These are phyloP conservation scores for Pyrgilauda ruficollis DNA, from an alignment of 2,113 vertebrate genomes.

Conservation along the genomic window DNA sequence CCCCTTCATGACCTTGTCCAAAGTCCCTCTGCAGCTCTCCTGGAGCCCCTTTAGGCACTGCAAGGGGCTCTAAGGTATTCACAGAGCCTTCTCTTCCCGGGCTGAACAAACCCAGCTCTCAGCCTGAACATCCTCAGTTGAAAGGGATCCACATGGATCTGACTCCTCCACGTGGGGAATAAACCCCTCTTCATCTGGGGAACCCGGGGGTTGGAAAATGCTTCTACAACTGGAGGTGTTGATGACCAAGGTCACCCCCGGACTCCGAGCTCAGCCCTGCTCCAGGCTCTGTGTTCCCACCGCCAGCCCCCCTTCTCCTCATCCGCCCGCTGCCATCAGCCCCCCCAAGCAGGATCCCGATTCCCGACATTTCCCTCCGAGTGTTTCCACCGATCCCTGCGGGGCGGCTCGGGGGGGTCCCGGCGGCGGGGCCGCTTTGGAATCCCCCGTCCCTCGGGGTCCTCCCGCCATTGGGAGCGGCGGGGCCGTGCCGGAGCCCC, in stretches of 20 bases:
- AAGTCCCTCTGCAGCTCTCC: background rate
- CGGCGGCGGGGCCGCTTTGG: background rate
- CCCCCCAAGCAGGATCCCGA: background rate
- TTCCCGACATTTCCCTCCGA: background rate
- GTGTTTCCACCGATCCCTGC: background rate
- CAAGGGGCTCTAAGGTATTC: background rate
- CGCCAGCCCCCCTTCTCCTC: background rate
- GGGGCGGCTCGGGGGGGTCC: background rate
- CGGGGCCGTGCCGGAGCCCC: background rate
- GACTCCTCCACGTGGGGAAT: background rate
- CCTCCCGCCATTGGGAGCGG: background rate
- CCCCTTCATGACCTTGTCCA: background rate
- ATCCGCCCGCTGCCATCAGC: background rate
- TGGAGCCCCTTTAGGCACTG: background rate
- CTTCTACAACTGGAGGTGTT: accelerated
- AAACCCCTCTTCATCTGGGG: background rate
- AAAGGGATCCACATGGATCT: background rate
- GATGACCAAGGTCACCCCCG: background rate
- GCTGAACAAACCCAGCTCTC: background rate
- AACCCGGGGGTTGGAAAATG: background rate
- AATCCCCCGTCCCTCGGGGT: background rate
- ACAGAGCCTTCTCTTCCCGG: background rate
- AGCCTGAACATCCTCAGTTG: background rate
- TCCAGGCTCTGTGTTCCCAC: background rate
- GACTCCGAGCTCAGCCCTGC: background rate